Evolutionary conservation across 1,140 invertebrate species (phyloP), one percentile per base, ranked within the genome.

Genomic region (Trialeurodes vaporariorum): DNA sequence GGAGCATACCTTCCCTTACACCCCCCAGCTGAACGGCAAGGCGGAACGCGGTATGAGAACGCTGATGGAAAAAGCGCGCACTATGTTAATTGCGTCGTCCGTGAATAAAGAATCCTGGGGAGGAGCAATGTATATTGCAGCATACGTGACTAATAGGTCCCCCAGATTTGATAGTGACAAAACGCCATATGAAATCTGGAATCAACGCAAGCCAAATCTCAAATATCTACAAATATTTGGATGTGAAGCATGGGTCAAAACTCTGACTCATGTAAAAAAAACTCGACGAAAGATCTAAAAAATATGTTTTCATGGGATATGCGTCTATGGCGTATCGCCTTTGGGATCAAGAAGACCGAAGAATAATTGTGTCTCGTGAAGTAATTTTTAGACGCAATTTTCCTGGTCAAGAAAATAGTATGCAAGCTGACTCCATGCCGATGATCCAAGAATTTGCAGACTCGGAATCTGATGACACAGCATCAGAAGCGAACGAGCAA

Each of bases 11-110:
- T 71, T 73, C 21, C 69, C 75, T 0, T 73, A 76, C 64, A 75
- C 72, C 13, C 74, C 77, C 0, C 59, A 79, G 64, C 73, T 2
- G 77, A 81, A 60, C 27, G 75, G 27, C 65, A 71, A 62, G 76
- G 75, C 67, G 69, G 72, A 11, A 76, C 72, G 17, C 22, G 65
- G 23, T 17, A 68, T 25, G 66, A 27, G 40, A 59, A 76, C 72
- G 17, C 22, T 68, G 23, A 22, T 68, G 25, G 66, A 61, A 61
- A 64, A 67, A 60, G 59, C 62, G 1, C 34, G 62, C 5, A 27
- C 60, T 27, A 2, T 70, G 25, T 25, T 70, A 24, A 27, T 67
- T 23, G 49, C 64, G 40, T 63, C 64, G 25, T 59, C 25, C 25
- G 21, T 66, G 58, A 25, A 61, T 0, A 63, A 62, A 1, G 21